Conservation (phyloP, 2,113 vertebrate genomes). For the Myotis lucifugus region DNA sequence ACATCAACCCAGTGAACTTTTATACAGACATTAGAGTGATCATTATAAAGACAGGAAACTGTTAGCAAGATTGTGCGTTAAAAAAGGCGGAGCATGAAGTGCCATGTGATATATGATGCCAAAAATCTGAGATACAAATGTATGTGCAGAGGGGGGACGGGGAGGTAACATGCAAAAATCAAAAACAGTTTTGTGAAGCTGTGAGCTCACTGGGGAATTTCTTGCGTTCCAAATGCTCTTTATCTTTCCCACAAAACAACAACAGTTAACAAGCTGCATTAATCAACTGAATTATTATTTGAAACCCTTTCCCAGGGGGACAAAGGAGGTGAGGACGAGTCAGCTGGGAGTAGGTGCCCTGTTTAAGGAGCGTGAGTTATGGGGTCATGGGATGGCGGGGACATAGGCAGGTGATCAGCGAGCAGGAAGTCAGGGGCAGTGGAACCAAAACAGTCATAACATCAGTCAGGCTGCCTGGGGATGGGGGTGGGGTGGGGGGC, state of each 20-base stretch:
- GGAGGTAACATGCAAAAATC: neutral
- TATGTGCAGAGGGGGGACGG: no score
- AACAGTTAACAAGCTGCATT: neutral
- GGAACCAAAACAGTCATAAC: neutral
- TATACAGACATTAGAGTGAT: neutral
- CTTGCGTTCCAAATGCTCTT: neutral
- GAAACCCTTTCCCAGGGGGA: neutral
- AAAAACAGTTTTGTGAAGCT: neutral
- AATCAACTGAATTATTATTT: neutral
- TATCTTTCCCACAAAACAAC: neutral
- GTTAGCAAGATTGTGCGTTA: neutral
- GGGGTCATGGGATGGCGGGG: neutral
- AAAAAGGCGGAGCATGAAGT: neutral
- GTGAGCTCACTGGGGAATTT: neutral
- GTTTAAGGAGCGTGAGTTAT: neutral
- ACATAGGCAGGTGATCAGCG: neutral
- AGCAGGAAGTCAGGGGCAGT: neutral
- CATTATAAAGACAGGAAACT: neutral
- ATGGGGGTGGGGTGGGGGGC: neutral
- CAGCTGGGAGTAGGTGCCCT: neutral
- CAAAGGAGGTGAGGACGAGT: neutral
- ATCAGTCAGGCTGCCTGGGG: neutral
- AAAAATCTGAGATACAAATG: neutral
- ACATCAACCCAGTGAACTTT: neutral
- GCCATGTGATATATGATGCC: neutral